These are phyloP conservation scores for Callipepla californica DNA, from an alignment of 2,113 vertebrate species.

Conservation along the genomic window DNA sequence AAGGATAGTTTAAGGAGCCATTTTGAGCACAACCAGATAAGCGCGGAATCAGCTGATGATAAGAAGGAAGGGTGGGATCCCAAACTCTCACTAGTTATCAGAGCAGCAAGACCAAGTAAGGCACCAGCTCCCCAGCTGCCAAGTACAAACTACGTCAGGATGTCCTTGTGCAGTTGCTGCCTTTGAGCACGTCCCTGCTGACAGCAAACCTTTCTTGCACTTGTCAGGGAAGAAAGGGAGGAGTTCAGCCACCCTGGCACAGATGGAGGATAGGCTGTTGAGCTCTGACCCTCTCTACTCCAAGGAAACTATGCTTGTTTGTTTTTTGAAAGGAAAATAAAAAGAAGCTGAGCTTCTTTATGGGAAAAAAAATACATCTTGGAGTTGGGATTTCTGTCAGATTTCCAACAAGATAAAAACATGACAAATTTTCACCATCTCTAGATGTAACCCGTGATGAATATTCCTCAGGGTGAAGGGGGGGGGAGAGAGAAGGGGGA, in stretches of 20 bases:
- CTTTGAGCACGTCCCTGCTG: conserved; percentile 1
- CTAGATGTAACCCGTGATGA: background rate
- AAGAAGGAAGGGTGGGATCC: background rate
- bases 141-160: background rate
- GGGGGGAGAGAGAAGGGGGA: background rate
- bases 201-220: background rate
- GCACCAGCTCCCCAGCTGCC: background rate
- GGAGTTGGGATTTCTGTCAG: conserved; percentile 35
- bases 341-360: background rate
- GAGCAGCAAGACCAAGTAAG: background rate
- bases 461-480: background rate
- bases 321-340: background rate
- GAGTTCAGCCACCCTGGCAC: background rate
- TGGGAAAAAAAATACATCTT: background rate
- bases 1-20: conserved; percentile 1
- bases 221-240: background rate
- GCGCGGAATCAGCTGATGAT: background rate
- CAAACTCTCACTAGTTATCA: conserved; percentile 6
- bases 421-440: conserved; percentile 36
- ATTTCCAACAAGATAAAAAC: conserved; percentile 45
- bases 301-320: background rate
- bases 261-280: background rate
- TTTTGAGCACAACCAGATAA: conserved; percentile 35
- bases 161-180: conserved; percentile 1
- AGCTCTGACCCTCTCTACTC: background rate